Evolutionary conservation across 1,140 invertebrate genomes (phyloP), one percentile per base, ranked within the genome.

Genomic region (Aphidius ervi): DNA sequence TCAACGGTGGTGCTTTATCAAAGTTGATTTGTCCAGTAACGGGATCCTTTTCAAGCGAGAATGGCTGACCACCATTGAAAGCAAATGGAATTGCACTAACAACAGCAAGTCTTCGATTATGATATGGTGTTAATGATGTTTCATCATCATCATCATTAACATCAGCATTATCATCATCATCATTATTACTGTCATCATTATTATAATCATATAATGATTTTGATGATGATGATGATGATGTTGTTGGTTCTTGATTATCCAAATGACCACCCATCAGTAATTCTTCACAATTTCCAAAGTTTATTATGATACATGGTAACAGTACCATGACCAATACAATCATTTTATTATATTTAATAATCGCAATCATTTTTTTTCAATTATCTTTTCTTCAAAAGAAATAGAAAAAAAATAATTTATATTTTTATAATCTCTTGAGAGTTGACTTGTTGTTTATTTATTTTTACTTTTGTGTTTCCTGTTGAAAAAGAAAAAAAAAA

Each of bases 11-110:
- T 3, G 77, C 73, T 54, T 80, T 80, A 50, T 73, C 74, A 48
- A 87, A 87, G 63, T 87, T 84, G 40, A 87, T 79, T 62, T 83
- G 79, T 5, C 86, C 86, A 1, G 87, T 88, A 10, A 87, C 73
- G 0, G 86, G 85, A 75, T 88, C 86, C 64, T 87, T 87, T 46
- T 87, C 85, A 1, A 87, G 70, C 50, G 86, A 87, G 68, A 88
- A 89, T 0, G 87, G 86, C 63, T 86, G 86, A 31, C 87, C 87
- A 56, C 86, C 83, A 65, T 88, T 87, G 67, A 88, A 86, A 8
- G 79, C 77, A 58, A 70, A 79, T 71, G 48, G 78, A 62, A 67
- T 72, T 16, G 75, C 63, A 43, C 42, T 10, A 43, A 10, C 7
- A 31, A 31, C 23, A 31, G 23, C 23, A 31, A 31, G 23, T 31